These are phyloP conservation scores for Erethizon dorsatum DNA, from an alignment of 2,797 vertebrate genomes.

Conservation along the genomic window DNA sequence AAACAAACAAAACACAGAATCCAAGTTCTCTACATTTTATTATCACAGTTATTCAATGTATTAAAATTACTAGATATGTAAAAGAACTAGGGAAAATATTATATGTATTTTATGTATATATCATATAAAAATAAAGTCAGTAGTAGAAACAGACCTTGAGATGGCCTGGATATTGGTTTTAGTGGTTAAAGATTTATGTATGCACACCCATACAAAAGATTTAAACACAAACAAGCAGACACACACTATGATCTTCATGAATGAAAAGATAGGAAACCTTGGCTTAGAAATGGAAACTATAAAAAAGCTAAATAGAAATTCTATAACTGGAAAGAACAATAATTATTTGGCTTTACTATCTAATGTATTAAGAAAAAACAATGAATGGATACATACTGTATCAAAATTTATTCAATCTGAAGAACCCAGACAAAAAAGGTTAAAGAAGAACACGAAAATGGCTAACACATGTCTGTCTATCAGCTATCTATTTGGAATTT, in stretches of 20 bases:
- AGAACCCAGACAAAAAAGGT: neutral
- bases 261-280: neutral
- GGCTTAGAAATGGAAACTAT: slow-evolving; percentile 32
- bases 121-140: neutral
- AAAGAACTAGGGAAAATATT: neutral
- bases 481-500: neutral
- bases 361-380: neutral
- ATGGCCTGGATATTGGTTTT: neutral
- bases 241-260: neutral
- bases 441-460: neutral
- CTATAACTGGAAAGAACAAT: slow-evolving; percentile 27
- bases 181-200: slow-evolving; percentile 1
- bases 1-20: neutral
- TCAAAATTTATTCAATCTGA: slow-evolving; percentile 29
- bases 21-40: neutral
- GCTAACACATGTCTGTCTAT: neutral
- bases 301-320: slow-evolving; percentile 1
- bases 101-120: neutral
- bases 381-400: neutral
- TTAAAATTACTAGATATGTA: neutral
- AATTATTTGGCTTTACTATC: neutral
- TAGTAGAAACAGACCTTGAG: neutral
- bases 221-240: neutral
- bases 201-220: neutral
- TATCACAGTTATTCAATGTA: neutral